Percentiles rank a stretch among this genome's conserved stretches.
Evolutionary conservation across 2,797 vertebrate genomes (phyloP).

Genomic region (Podarcis siculus): DNA sequence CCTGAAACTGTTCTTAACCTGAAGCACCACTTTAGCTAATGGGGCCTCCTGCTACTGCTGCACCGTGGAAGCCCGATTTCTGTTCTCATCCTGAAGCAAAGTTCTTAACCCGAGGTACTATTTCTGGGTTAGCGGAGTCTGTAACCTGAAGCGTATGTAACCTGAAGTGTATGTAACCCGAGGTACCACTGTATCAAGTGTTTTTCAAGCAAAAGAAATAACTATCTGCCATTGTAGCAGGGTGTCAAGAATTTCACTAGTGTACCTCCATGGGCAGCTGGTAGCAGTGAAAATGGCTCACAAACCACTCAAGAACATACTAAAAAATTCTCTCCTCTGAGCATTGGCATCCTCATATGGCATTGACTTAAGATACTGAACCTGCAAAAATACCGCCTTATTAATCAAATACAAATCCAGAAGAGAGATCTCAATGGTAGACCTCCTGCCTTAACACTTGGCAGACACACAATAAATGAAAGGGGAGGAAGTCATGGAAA

Average conservation of each 20-base stretch:
- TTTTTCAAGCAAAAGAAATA: background rate
- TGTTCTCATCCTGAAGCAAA: no score
- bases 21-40: no score
- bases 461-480: background rate
- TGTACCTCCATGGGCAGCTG: background rate
- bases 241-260: background rate
- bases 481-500: background rate
- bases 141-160: no score
- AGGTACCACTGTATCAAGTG: no score
- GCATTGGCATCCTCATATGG: no score
- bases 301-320: background rate
- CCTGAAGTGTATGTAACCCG: no score
- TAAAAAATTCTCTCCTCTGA: background rate
- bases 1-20: no score
- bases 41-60: no score
- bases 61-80: no score
- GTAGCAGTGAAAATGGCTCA: background rate
- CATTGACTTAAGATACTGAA: background rate
- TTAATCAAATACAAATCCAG: background rate
- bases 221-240: background rate
- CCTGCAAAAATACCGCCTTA: background rate
- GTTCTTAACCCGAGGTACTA: no score
- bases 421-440: background rate
- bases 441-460: background rate
- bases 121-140: no score